Base-by-base conservation (phyloP, 2,888 invertebrate species). In the Pheosia tremula region DNA sequence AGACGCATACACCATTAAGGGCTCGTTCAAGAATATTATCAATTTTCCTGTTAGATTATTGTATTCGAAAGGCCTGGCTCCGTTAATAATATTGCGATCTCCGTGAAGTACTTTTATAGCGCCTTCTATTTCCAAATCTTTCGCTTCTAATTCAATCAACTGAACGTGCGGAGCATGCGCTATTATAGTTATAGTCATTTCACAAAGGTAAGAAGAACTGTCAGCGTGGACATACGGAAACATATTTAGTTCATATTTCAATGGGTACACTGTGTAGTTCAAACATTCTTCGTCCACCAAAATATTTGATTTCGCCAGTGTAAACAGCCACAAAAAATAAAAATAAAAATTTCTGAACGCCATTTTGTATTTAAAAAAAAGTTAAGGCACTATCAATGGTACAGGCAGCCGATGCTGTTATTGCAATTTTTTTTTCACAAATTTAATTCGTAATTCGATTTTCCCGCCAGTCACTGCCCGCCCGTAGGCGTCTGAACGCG, bases 201-300 rank as follows among this genome's bases (percentile, higher is more conserved):
- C 86, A 80, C 92, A 89, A 52, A 91, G 85, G 59, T 88, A 93
- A 74, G 85, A 89, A 43, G 86, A 85, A 47, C 68, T 74, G 2
- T 80, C 81, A 36, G 71, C 77, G 49, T 79, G 81, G 56, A 91
- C 72, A 55, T 87, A 84, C 0, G 93, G 93, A 13, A 74, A 85
- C 58, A 93, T 78, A 3, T 81, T 85, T 0, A 93, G 61, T 59
- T 93, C 93, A 55, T 93, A 93, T 67, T 93, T 90, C 65, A 91
- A 83, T 63, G 93, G 93, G 67, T 93, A 93, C 56, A 93, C 87
- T 58, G 92, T 92, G 55, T 91, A 93, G 69, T 93, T 91, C 13
- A 93, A 77, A 72, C 93, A 93, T 71, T 93, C 92, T 75, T 93
- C 93, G 56, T 89, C 87, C 45, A 74, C 66, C 13, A 87, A 70